phyloP scores from a whole-genome alignment of 2,113 vertebrate species.

The Nematolebias whitei region DNA sequence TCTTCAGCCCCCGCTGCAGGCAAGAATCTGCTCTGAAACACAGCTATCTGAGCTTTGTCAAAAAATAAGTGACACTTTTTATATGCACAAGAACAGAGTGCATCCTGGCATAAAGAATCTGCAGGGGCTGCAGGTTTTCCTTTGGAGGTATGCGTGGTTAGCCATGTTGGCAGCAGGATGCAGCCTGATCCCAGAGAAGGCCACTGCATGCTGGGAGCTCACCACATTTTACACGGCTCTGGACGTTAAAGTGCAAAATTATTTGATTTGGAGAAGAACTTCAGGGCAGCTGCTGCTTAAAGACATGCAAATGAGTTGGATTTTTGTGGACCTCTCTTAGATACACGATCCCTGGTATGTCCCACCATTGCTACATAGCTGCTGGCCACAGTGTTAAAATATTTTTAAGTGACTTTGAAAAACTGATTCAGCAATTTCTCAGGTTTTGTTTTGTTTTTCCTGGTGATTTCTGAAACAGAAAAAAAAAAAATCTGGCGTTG shows the following conservation, averaged over 20 bases:
- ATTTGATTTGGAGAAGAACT: slow-evolving; percentile 22
- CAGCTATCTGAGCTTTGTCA: slow-evolving; percentile 23
- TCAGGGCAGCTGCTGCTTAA: slow-evolving; percentile 19
- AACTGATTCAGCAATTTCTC: too few species aligned
- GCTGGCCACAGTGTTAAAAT: too few species aligned
- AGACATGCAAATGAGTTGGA: slow-evolving; percentile 29
- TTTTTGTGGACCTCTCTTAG: background rate
- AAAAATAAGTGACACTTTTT: slow-evolving; percentile 25
- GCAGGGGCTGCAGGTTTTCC: slow-evolving; percentile 44
- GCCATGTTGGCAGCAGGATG: slow-evolving; percentile 48
- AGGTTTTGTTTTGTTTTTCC: too few species aligned
- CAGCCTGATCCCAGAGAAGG: slow-evolving; percentile 33
- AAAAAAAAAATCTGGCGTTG: too few species aligned
- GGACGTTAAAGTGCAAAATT: slow-evolving; percentile 24
- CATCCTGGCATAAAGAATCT: slow-evolving; percentile 43
- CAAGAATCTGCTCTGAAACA: slow-evolving; percentile 32
- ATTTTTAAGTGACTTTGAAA: too few species aligned
- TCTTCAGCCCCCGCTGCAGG: slow-evolving; percentile 21
- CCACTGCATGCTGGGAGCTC: slow-evolving; percentile 52
- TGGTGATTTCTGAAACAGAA: too few species aligned
- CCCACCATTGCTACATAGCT: too few species aligned
- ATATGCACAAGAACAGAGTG: slow-evolving; percentile 21
- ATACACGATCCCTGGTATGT: background rate
- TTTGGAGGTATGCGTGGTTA: slow-evolving; percentile 36
- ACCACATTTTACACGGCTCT: slow-evolving; percentile 37